Base-by-base conservation (phyloP, 2,113 vertebrate genomes). In the Cervus canadensis region DNA sequence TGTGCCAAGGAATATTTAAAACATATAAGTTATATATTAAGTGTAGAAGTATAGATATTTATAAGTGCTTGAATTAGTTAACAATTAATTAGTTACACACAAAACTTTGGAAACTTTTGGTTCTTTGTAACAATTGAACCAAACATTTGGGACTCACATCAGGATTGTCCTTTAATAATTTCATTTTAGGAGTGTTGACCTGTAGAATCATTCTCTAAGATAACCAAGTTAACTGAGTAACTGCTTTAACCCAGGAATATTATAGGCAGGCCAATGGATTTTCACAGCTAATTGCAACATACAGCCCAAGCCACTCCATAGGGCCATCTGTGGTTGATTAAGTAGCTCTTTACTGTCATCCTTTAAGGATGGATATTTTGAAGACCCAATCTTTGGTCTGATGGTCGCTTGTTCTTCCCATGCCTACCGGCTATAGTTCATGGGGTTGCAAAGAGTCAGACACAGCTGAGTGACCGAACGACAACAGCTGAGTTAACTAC, bases 221-320 rank as follows among this genome's bases (percentile, higher is more conserved):
- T 16, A 64, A 81, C 7, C 13, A 11, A 5, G 19, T 40, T 40
- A 62, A 13, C 4, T 6, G 40, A 54, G 48, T 30, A 14, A 11
- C 36, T 52, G 23, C 33, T 64, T 23, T 17, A 48, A 76, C 9
- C 12, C 11, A 78, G 28, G 91, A 50, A 33, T 60, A 40, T 36
- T 13, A 21, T 25, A 62, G 10, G 8, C 19, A 59, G 16, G 5
- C 43, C 59, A 93, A 25, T 25, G 26, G 14, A 28, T 71, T 36
- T 59, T 71, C 78, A 43, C 21, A 11, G 28, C 19, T 25, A 59
- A 36, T 87, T 43, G 30, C 3, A n/a, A 17, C 0, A 3, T 5
- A 7, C 23, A 36, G 3, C 21, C 59, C 33, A 3, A 1, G 7
- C 2, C 56, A 2, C 57, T 79, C 11, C 9, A 1, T 0, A 7